Conservation (phyloP, 2,888 invertebrate genomes). For the Andrena marginata region DNA sequence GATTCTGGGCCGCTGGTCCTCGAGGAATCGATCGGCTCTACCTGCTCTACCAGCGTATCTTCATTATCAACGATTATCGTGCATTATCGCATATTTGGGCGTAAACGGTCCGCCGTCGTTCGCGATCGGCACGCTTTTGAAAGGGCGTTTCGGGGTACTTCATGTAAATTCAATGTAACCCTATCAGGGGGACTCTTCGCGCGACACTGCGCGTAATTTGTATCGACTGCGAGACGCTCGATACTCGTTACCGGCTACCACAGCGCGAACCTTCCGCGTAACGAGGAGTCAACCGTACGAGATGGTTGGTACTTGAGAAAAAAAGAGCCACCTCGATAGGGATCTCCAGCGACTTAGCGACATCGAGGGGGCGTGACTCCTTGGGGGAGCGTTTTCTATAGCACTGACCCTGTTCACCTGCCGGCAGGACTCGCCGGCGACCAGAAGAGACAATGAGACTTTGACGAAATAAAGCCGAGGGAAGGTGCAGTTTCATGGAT, state of each 20-base stretch:
- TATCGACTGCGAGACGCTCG: not conserved
- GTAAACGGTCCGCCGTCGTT: slow-evolving; percentile 75
- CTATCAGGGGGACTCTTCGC: slow-evolving; percentile 1
- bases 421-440: slow-evolving; percentile 22
- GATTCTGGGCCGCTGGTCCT: not conserved
- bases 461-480: slow-evolving; percentile 67
- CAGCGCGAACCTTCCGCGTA: not conserved
- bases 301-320: slow-evolving; percentile 9
- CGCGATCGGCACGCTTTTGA: slow-evolving; percentile 75
- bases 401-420: slow-evolving; percentile 51
- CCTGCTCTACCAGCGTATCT: slow-evolving; percentile 52
- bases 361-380: slow-evolving; percentile 51
- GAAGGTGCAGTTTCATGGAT: slow-evolving; percentile 59
- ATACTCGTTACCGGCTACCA: not conserved
- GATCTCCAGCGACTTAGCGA: slow-evolving; percentile 43
- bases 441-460: slow-evolving; percentile 71
- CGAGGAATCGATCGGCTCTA: slow-evolving; percentile 44
- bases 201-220: slow-evolving; percentile 40
- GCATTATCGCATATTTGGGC: slow-evolving; percentile 81
- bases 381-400: slow-evolving; percentile 51
- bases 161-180: slow-evolving; percentile 45
- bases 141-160: slow-evolving; percentile 52
- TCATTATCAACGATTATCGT: slow-evolving; percentile 80
- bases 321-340: slow-evolving; percentile 37
- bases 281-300: slow-evolving; percentile 7